These are phyloP conservation scores for Trogon surrucura DNA, from an alignment of 2,113 vertebrate genomes.

Conservation along the genomic window DNA sequence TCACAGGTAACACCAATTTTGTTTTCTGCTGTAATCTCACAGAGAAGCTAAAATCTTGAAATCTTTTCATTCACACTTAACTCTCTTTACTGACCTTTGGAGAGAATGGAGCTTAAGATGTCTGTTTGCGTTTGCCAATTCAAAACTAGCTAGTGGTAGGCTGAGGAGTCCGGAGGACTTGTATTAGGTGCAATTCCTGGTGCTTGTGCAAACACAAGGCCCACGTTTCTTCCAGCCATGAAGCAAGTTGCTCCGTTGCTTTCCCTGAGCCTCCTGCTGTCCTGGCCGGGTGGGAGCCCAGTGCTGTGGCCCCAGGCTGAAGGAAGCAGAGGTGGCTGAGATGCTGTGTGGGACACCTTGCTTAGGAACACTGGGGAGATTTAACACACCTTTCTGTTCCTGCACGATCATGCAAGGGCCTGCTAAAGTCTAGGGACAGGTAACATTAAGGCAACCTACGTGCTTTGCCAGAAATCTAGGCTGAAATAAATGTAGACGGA, in stretches of 20 bases:
- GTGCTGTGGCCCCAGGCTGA: not conserved
- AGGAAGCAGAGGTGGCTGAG: not conserved
- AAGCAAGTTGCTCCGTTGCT: not conserved
- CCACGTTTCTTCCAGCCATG: not conserved
- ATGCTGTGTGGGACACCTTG: not conserved
- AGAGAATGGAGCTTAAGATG: not conserved
- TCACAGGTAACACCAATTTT: not conserved
- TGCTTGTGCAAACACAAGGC: not conserved
- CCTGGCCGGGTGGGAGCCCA: not conserved
- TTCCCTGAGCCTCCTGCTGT: not conserved
- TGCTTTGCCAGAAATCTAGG: not conserved
- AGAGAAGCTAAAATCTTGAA: not conserved
- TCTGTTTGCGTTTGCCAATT: not conserved
- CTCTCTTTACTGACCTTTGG: not conserved
- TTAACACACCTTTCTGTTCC: not conserved
- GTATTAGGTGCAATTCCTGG: not conserved
- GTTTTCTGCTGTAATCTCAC: not conserved
- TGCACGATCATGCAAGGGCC: not conserved
- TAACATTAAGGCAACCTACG: not conserved
- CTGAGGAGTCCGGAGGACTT: not conserved
- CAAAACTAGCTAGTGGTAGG: not conserved
- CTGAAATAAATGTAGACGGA: not conserved
- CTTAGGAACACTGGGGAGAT: not conserved
- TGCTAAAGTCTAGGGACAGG: not conserved
- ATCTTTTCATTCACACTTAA: not conserved